Conservation (phyloP, 2,797 vertebrate species). For the Poecilia gillii region DNA sequence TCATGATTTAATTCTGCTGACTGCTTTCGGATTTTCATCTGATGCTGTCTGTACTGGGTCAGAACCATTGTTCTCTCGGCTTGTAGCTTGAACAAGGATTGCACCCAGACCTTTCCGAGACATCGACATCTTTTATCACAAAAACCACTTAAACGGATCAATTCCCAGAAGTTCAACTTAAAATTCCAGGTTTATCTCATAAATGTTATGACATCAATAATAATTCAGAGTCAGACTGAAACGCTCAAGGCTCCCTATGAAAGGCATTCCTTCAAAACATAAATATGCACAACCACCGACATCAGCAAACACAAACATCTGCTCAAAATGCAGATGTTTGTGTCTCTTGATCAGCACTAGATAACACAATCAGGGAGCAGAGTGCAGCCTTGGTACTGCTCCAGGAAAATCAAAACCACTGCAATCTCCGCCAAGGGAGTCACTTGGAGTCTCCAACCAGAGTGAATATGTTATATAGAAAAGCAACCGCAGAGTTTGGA, state of each 20-base stretch:
- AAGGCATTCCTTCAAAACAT: background rate
- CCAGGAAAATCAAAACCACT: conserved; percentile 1
- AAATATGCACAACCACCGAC: background rate
- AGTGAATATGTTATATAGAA: background rate
- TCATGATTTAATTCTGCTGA: background rate
- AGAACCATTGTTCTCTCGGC: background rate
- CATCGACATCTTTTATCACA: background rate
- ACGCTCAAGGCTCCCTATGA: background rate
- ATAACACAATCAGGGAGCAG: background rate
- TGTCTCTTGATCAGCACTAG: conserved; percentile 6
- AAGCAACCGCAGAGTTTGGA: background rate
- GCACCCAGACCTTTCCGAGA: background rate
- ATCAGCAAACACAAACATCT: conserved; percentile 4
- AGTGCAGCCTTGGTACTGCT: background rate
- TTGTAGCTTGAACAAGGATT: background rate
- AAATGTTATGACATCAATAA: background rate
- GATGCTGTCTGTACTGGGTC: background rate
- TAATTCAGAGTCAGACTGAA: background rate
- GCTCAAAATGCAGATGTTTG: background rate
- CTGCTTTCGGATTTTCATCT: background rate
- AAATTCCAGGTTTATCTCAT: background rate
- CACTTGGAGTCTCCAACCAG: background rate
- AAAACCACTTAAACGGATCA: background rate
- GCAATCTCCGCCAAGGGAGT: background rate
- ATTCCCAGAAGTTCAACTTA: background rate